Evolutionary conservation across 2,113 vertebrate species (phyloP).

Genomic region (Chloebia gouldiae): DNA sequence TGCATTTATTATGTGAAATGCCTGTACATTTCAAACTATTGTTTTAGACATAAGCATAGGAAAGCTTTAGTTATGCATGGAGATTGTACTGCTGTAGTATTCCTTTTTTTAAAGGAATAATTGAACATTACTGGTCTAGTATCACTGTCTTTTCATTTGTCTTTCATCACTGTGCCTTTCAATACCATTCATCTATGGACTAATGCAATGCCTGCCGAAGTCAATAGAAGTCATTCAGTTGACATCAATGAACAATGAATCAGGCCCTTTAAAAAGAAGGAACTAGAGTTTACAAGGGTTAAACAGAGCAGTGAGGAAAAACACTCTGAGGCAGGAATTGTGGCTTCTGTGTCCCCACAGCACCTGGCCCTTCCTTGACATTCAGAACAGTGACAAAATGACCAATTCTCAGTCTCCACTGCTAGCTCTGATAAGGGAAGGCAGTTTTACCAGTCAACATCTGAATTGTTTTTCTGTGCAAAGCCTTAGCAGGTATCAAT

Average conservation of each 20-base stretch:
- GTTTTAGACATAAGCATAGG: neutral
- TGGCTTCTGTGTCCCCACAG: neutral
- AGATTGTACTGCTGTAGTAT: neutral
- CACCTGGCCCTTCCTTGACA: neutral
- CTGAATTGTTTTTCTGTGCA: neutral
- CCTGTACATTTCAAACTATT: neutral
- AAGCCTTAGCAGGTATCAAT: neutral
- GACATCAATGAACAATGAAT: constrained; percentile 50
- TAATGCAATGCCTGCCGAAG: constrained; percentile 38
- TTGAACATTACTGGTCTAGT: neutral
- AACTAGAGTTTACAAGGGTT: constrained; percentile 48
- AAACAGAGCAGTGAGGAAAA: constrained; percentile 17
- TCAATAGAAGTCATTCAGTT: constrained; percentile 62
- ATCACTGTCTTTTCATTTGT: constrained; percentile 38
- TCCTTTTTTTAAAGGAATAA: neutral
- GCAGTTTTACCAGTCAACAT: neutral
- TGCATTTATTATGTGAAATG: neutral
- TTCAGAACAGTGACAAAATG: neutral
- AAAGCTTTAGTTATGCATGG: neutral
- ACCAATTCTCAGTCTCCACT: neutral
- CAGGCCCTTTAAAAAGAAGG: constrained; percentile 42
- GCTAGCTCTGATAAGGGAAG: neutral
- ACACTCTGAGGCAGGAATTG: neutral
- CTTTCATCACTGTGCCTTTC: constrained; percentile 52
- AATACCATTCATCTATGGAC: constrained; percentile 52